These are phyloP conservation scores for Brenthis hecate DNA, from an alignment of 2,888 invertebrate species.

Conservation along the genomic window DNA sequence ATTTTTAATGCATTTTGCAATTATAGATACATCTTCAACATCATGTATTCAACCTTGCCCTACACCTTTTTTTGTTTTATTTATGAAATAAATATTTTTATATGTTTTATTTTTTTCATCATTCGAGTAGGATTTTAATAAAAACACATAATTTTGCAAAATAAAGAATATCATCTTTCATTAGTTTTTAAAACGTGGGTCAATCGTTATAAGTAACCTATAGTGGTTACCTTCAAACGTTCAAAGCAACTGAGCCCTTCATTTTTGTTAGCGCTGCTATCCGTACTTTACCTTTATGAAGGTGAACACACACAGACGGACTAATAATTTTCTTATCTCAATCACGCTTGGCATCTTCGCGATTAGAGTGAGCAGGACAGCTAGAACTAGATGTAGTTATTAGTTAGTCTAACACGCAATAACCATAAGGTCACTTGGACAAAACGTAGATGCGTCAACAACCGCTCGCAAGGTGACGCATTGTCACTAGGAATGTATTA, in stretches of 20 bases:
- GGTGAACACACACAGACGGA: constrained; percentile 66
- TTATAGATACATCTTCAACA: too few species aligned
- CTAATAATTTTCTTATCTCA: constrained; percentile 65
- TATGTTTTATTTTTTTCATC: too few species aligned
- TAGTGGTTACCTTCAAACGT: constrained; percentile 70
- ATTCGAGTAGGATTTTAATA: not conserved
- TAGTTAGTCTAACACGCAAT: constrained; percentile 69
- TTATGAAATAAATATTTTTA: not conserved
- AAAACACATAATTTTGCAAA: not conserved
- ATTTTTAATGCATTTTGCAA: too few species aligned
- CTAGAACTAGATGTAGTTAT: constrained; percentile 67
- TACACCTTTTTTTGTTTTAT: not conserved
- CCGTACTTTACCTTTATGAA: constrained; percentile 72
- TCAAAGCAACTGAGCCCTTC: constrained; percentile 73
- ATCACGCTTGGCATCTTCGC: constrained; percentile 50
- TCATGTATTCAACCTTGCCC: not conserved
- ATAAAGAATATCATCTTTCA: constrained; percentile 6
- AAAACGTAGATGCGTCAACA: constrained; percentile 80
- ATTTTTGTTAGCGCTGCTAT: constrained; percentile 79
- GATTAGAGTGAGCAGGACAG: constrained; percentile 66
- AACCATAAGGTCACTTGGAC: constrained; percentile 76
- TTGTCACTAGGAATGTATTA: constrained; percentile 78
- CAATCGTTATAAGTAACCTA: constrained; percentile 59
- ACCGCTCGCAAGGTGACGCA: constrained; percentile 79
- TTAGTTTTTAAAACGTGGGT: constrained; percentile 20